These are phyloP conservation scores for Molorchus minor DNA, from an alignment of 2,888 invertebrate genomes.

Conservation along the genomic window DNA sequence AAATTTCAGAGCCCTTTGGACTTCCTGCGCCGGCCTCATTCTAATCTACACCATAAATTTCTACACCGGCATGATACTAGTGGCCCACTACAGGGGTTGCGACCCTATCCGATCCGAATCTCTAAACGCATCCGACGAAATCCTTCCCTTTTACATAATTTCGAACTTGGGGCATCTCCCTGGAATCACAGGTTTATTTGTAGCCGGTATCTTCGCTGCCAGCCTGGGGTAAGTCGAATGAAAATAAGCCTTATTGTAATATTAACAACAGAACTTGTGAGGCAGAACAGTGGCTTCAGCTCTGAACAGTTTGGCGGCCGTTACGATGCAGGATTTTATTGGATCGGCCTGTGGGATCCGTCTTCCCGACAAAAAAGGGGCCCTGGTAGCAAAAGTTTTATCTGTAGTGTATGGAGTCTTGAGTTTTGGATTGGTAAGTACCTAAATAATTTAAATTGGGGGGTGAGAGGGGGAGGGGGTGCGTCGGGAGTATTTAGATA, in stretches of 20 bases:
- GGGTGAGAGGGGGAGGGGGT: too few species aligned
- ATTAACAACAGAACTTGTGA: slow-evolving; percentile 17
- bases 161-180: slow-evolving; percentile 77
- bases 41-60: slow-evolving; percentile 87
- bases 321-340: slow-evolving; percentile 88
- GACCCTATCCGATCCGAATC: slow-evolving; percentile 81
- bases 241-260: slow-evolving; percentile 3
- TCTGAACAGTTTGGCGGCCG: slow-evolving; percentile 90
- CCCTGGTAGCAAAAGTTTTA: slow-evolving; percentile 75
- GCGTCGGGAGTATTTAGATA: too few species aligned
- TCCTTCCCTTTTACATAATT: slow-evolving; percentile 91
- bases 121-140: slow-evolving; percentile 79
- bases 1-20: slow-evolving; percentile 73
- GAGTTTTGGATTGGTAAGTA: slow-evolving; percentile 70
- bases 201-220: slow-evolving; percentile 95
- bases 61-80: slow-evolving; percentile 86
- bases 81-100: slow-evolving; percentile 82
- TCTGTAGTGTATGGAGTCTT: slow-evolving; percentile 74
- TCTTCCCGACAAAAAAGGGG: slow-evolving; percentile 79
- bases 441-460: slow-evolving; percentile 1
- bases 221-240: slow-evolving; percentile 80
- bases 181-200: slow-evolving; percentile 91
- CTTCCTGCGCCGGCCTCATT: slow-evolving; percentile 78
- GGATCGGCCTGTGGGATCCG: slow-evolving; percentile 75
- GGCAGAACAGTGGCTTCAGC: slow-evolving; percentile 94